These are phyloP conservation scores for Dendrolimus kikuchii DNA, from an alignment of 1,140 invertebrate species.

Conservation along the genomic window DNA sequence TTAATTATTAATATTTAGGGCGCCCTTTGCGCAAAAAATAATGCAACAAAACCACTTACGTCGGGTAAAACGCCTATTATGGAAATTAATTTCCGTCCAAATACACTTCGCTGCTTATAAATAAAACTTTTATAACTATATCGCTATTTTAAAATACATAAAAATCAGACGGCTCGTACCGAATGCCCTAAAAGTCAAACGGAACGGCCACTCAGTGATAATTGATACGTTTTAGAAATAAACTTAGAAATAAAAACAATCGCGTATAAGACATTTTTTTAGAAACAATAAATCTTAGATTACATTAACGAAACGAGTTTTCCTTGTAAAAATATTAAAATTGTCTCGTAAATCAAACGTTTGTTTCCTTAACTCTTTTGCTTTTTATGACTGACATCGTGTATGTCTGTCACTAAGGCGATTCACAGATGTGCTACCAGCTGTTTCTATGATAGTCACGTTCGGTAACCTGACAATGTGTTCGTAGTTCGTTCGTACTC, in stretches of 20 bases:
- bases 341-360: conserved; percentile 28
- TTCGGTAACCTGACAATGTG: conserved; percentile 53
- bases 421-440: conserved; percentile 45
- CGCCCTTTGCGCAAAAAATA: conserved; percentile 6
- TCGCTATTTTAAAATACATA: conserved; percentile 6
- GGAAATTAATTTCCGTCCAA: conserved; percentile 20
- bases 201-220: not conserved
- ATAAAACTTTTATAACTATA: conserved; percentile 5
- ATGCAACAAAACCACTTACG: conserved; percentile 11
- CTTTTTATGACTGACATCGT: conserved; percentile 27
- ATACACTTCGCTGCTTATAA: conserved; percentile 11
- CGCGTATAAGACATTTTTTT: conserved; percentile 1
- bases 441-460: conserved; percentile 68
- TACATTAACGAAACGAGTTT: conserved; percentile 14
- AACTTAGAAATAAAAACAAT: not conserved
- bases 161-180: conserved; percentile 2
- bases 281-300: conserved; percentile 12
- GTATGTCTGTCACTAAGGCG: conserved; percentile 16
- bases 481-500: conserved; percentile 36
- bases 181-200: conserved; percentile 5
- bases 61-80: conserved; percentile 14
- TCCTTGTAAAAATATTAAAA: conserved; percentile 9
- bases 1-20: conserved; percentile 7
- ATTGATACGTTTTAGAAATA: conserved; percentile 5
- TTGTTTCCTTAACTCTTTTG: conserved; percentile 37